These are phyloP conservation scores for Lepisosteus osseus DNA, from an alignment of 2,113 vertebrate genomes.

Conservation along the genomic window DNA sequence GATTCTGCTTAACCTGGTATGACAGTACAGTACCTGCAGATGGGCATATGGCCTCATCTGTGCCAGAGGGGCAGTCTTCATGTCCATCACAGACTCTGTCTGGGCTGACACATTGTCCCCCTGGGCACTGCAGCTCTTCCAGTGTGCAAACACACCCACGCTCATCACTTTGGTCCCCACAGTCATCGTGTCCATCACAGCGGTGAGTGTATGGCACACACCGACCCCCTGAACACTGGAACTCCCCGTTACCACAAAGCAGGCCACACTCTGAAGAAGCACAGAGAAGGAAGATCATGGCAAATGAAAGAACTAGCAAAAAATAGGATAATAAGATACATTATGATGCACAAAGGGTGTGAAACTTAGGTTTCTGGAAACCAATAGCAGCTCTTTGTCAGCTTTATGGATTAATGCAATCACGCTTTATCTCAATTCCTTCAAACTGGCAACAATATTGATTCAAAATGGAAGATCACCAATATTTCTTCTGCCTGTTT, in stretches of 20 bases:
- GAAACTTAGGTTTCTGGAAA: no score
- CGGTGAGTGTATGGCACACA: constrained; percentile 72
- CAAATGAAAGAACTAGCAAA: no score
- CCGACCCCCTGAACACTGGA: constrained; percentile 65
- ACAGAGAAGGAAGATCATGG: background rate
- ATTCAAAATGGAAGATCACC: no score
- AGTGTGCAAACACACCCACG: constrained; percentile 63
- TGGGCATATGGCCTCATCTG: constrained; percentile 75
- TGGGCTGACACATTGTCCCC: constrained; percentile 57
- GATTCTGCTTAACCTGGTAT: no score
- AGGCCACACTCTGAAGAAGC: constrained; percentile 67
- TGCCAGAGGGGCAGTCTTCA: constrained; percentile 66
- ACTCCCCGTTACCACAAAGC: constrained; percentile 68
- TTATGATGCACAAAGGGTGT: no score
- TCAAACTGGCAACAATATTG: no score
- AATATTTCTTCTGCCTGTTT: no score
- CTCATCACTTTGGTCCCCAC: constrained; percentile 82
- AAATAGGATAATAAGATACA: no score
- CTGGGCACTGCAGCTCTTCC: constrained; percentile 73
- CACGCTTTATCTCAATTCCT: no score
- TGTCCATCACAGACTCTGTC: constrained; percentile 70
- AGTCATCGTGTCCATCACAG: constrained; percentile 82
- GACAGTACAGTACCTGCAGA: constrained; percentile 57
- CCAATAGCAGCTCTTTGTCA: no score
- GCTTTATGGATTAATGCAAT: no score